These are phyloP conservation scores for Paralichthys olivaceus DNA, from an alignment of 2,113 vertebrate genomes.

Conservation along the genomic window DNA sequence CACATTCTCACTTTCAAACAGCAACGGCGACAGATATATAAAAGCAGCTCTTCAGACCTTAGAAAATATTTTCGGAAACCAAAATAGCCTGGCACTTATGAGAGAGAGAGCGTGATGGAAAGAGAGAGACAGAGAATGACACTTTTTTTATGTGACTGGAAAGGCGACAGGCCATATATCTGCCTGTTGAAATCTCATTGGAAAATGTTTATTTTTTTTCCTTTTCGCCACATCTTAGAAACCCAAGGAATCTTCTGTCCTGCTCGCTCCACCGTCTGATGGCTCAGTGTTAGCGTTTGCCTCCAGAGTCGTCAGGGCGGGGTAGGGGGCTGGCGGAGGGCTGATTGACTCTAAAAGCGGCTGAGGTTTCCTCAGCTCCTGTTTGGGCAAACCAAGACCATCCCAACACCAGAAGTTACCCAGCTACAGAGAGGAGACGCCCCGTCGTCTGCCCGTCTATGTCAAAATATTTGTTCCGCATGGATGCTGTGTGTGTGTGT, in stretches of 20 bases:
- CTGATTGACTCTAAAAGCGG: slow-evolving; percentile 75
- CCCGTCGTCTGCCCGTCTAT: slow-evolving; percentile 71
- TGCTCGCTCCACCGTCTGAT: slow-evolving; percentile 61
- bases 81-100: slow-evolving; percentile 79
- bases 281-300: slow-evolving; percentile 59
- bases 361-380: slow-evolving; percentile 72
- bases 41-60: slow-evolving; percentile 77
- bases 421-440: slow-evolving; percentile 66
- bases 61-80: slow-evolving; percentile 84
- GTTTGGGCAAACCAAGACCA: slow-evolving; percentile 58
- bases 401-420: slow-evolving; percentile 59
- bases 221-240: slow-evolving; percentile 73
- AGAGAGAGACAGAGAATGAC: slow-evolving; percentile 53
- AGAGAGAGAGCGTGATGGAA: slow-evolving; percentile 40
- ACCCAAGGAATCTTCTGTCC: slow-evolving; percentile 72
- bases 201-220: slow-evolving; percentile 74
- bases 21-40: slow-evolving; percentile 71
- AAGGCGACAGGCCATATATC: slow-evolving; percentile 67
- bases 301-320: slow-evolving; percentile 38
- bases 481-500: slow-evolving; percentile 38
- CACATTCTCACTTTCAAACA: slow-evolving; percentile 66
- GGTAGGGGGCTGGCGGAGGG: slow-evolving; percentile 12
- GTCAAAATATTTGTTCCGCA: slow-evolving; percentile 79
- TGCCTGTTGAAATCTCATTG: slow-evolving; percentile 71
- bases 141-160: slow-evolving; percentile 65